Evolutionary conservation across 2,113 vertebrate genomes (phyloP).

Genomic region (Elachura formosa): DNA sequence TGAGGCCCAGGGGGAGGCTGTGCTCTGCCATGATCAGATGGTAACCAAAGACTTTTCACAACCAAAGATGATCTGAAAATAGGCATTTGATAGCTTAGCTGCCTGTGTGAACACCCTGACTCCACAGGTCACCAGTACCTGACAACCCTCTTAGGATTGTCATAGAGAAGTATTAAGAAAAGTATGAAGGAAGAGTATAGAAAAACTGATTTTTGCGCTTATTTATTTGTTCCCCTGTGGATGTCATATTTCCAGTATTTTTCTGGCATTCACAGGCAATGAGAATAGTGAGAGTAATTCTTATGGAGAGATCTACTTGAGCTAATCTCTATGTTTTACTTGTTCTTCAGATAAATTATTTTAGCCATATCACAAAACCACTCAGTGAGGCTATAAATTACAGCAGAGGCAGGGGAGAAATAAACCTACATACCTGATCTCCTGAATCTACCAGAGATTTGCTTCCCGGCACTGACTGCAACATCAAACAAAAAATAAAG

Average conservation of each 20-base stretch:
- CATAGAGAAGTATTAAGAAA: neutral
- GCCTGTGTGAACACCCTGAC: neutral
- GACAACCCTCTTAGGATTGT: neutral
- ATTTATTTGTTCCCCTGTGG: neutral
- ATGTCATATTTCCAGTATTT: neutral
- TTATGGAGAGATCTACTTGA: neutral
- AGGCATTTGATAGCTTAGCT: neutral
- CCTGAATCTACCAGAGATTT: neutral
- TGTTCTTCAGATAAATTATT: neutral
- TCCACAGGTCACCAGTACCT: neutral
- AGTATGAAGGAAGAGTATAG: neutral
- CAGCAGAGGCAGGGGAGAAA: neutral
- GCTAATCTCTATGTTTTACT: neutral
- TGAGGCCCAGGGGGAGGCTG: neutral
- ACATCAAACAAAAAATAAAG: neutral
- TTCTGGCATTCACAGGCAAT: neutral
- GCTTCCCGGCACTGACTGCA: neutral
- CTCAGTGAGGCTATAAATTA: neutral
- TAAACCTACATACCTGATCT: neutral
- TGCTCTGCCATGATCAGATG: neutral
- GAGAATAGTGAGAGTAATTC: neutral
- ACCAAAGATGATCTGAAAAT: neutral
- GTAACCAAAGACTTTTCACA: neutral
- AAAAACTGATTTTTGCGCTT: neutral
- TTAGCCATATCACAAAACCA: neutral